Conservation (phyloP, 2,113 vertebrate genomes). For the Galemys pyrenaicus region DNA sequence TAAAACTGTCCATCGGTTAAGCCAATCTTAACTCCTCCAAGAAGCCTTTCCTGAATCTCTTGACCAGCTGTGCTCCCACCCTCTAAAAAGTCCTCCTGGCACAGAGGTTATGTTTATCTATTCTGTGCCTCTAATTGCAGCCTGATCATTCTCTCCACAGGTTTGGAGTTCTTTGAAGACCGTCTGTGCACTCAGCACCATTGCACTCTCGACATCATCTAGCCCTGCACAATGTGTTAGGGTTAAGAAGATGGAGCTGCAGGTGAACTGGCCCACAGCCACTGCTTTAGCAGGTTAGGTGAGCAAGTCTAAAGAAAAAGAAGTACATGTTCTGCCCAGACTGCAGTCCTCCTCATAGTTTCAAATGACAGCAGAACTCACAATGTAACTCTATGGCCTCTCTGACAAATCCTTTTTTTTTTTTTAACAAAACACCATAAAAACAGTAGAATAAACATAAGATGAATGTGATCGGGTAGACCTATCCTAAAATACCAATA, state of each 20-base stretch:
- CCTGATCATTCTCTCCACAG: neutral
- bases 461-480: neutral
- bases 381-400: neutral
- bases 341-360: neutral
- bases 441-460: neutral
- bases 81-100: neutral
- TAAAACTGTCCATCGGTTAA: neutral
- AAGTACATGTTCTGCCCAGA: neutral
- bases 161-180: neutral
- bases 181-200: neutral
- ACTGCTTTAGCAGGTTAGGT: neutral
- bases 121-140: neutral
- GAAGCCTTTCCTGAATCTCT: neutral
- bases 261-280: neutral
- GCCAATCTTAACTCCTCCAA: neutral
- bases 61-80: too few species aligned
- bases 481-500: slow-evolving; percentile 12
- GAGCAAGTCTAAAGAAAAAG: neutral
- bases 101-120: neutral
- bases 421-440: neutral
- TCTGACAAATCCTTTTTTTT: neutral
- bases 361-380: slow-evolving; percentile 1
- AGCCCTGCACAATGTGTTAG: neutral
- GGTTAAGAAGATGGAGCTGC: neutral
- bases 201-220: neutral